A percentile compares a stretch with the other conserved stretches of the same genome.
These are phyloP conservation scores for Barbus barbus DNA, from an alignment of 2,113 vertebrate genomes.

Conservation along the genomic window DNA sequence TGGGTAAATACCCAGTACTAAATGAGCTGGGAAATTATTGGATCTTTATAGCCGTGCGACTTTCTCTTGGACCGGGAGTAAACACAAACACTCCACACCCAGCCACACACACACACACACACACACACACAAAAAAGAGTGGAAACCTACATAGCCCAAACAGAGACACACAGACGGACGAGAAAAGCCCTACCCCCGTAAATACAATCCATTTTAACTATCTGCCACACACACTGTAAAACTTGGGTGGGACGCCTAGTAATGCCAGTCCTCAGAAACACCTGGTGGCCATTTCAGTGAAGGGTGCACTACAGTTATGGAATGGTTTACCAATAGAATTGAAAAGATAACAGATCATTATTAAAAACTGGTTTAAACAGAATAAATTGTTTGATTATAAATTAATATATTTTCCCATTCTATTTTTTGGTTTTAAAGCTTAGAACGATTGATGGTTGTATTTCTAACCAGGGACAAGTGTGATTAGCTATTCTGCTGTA, in stretches of 20 bases:
- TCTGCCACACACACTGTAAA: constrained; percentile 44
- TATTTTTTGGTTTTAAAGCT: not conserved
- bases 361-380: not conserved
- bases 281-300: constrained; percentile 23
- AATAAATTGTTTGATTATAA: not conserved
- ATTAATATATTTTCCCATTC: not conserved
- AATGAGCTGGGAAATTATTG: constrained; percentile 46
- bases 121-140: constrained; percentile 18
- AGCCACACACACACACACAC: constrained; percentile 1
- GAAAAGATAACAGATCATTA: not conserved
- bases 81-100: constrained; percentile 41
- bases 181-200: constrained; percentile 37
- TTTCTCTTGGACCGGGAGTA: constrained; percentile 45
- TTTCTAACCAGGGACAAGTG: not conserved
- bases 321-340: not conserved
- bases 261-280: constrained; percentile 23
- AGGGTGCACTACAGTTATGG: constrained; percentile 22
- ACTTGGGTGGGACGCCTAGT: constrained; percentile 18
- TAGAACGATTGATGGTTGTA: not conserved
- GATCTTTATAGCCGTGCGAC: constrained; percentile 44
- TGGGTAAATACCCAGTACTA: constrained; percentile 51
- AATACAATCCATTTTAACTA: constrained; percentile 31
- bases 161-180: constrained; percentile 30
- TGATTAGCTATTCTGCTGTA: not conserved
- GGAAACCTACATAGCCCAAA: constrained; percentile 37